These are phyloP conservation scores for Dasysyrphus albostriatus DNA, from an alignment of 2,888 invertebrate species.

Conservation along the genomic window DNA sequence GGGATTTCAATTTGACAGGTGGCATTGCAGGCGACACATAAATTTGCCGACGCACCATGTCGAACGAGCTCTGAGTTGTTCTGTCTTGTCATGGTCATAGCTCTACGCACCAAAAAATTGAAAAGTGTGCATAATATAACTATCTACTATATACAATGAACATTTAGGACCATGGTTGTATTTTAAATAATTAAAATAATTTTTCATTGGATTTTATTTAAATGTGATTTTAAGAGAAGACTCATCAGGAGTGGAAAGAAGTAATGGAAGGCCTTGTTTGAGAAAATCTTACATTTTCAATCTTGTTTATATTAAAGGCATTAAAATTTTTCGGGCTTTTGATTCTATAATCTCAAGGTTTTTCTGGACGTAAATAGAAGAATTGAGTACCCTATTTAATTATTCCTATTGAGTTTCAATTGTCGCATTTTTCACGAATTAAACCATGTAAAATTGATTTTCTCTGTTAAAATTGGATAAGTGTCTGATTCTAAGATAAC, in stretches of 20 bases:
- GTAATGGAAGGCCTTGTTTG: too few relatives aligned
- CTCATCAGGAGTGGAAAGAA: neutral
- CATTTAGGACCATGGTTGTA: conserved; percentile 73
- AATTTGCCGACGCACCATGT: conserved; percentile 50
- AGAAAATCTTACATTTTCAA: too few relatives aligned
- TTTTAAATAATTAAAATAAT: conserved; percentile 77
- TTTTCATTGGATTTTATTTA: conserved; percentile 74
- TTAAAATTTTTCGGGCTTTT: too few relatives aligned
- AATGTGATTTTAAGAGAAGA: conserved; percentile 63
- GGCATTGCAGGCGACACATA: conserved; percentile 76
- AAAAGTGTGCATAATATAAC: conserved; percentile 1
- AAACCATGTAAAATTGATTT: too few relatives aligned
- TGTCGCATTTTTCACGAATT: too few relatives aligned
- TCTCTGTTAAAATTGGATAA: too few relatives aligned
- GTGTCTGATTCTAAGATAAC: too few relatives aligned
- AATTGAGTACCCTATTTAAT: too few relatives aligned
- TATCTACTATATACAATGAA: conserved; percentile 6
- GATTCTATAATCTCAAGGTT: too few relatives aligned
- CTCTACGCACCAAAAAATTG: neutral
- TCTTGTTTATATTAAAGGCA: too few relatives aligned
- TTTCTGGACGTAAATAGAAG: too few relatives aligned
- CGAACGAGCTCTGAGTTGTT: conserved; percentile 38
- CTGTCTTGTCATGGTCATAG: conserved; percentile 3
- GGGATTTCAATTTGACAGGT: conserved; percentile 79
- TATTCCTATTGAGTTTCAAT: too few relatives aligned